Percentiles rank a stretch among this genome's conserved stretches.
phyloP scores from a whole-genome alignment of 2,797 vertebrate species.

The Danio aesculapii region DNA sequence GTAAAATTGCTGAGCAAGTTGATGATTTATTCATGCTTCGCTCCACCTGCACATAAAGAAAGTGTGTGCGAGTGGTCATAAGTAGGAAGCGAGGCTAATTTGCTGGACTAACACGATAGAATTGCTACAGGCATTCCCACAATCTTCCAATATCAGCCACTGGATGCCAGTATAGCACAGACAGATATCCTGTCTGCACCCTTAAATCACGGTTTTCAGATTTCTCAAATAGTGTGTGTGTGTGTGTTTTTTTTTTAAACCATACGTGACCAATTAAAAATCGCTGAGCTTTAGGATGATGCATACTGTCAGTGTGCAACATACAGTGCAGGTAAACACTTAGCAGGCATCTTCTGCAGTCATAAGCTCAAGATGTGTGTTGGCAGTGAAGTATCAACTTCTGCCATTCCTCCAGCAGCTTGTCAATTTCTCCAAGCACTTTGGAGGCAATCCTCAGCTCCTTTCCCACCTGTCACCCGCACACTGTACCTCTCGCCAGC shows the following conservation, averaged over 20 bases:
- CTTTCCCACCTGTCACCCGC: constrained; percentile 31
- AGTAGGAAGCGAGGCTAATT: not conserved
- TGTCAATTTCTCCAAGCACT: constrained; percentile 35
- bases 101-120: not conserved
- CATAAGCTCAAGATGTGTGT: constrained; percentile 20
- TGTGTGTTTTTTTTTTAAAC: not conserved
- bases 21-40: constrained; percentile 22
- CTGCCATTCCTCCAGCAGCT: constrained; percentile 20
- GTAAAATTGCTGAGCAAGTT: constrained; percentile 23
- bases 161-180: constrained; percentile 56
- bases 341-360: not conserved
- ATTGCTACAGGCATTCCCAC: not conserved
- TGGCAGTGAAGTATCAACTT: constrained; percentile 17
- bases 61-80: constrained; percentile 6
- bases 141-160: constrained; percentile 50
- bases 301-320: not conserved
- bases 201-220: not conserved
- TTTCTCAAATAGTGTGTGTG: not conserved
- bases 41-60: constrained; percentile 5
- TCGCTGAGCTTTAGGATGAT: not conserved
- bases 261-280: constrained; percentile 17
- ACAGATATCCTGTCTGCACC: not conserved
- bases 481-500: constrained; percentile 10
- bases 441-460: constrained; percentile 36
- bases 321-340: constrained; percentile 4